These are phyloP conservation scores for Varanus salvator DNA, from an alignment of 2,113 vertebrate species.

Conservation along the genomic window DNA sequence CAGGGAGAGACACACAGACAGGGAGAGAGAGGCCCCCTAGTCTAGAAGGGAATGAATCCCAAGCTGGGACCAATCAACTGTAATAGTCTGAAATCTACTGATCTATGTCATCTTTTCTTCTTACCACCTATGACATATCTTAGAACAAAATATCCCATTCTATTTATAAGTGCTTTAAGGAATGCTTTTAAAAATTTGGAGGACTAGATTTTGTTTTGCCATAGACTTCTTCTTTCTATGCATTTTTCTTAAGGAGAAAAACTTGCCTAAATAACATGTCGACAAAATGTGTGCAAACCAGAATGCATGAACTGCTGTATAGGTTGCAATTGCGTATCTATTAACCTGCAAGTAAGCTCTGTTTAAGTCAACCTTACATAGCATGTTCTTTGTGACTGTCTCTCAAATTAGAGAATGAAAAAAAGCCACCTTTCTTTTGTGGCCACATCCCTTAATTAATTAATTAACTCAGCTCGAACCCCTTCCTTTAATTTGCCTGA, in stretches of 20 bases:
- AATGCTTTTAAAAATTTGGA: background rate
- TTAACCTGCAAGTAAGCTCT: background rate
- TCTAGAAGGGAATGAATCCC: background rate
- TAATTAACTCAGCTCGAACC: background rate
- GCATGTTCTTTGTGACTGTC: background rate
- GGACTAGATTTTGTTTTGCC: background rate
- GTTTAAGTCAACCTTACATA: background rate
- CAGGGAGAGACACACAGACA: no score
- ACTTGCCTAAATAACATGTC: background rate
- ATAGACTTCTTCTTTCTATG: no score
- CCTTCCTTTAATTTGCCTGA: conserved; percentile 3
- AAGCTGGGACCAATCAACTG: background rate
- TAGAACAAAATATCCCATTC: no score
- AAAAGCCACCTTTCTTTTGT: background rate
- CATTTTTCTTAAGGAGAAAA: background rate
- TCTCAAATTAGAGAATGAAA: background rate
- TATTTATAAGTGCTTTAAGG: rapidly evolving
- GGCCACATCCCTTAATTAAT: background rate
- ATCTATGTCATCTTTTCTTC: background rate
- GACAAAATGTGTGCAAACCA: background rate
- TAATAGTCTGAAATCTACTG: background rate
- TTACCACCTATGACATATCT: background rate
- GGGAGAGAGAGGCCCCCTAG: background rate
- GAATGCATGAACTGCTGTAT: background rate
- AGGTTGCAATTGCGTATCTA: background rate